Conservation (phyloP, 2,888 invertebrate genomes). For the Xestoiulus laeticollis region DNA sequence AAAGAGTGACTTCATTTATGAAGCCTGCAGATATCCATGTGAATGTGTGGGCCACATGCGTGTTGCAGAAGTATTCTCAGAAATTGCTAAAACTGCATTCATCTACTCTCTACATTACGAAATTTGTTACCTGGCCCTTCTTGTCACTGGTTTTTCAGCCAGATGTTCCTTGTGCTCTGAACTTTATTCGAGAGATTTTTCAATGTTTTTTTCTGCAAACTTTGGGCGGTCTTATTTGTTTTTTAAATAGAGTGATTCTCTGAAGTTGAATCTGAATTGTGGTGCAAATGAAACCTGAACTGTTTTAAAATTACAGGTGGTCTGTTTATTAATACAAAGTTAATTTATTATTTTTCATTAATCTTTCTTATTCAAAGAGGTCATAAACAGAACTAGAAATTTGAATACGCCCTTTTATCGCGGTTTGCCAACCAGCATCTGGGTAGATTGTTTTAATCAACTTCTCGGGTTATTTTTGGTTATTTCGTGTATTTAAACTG, state of each 20-base stretch:
- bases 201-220: not conserved
- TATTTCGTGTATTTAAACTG: not conserved
- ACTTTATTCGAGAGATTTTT: no score
- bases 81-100: not conserved
- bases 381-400: not conserved
- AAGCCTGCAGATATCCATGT: not conserved
- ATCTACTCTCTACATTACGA: not conserved
- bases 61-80: slow-evolving; percentile 5
- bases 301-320: slow-evolving; percentile 8
- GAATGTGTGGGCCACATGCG: not conserved
- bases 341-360: slow-evolving; percentile 42
- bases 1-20: slow-evolving; percentile 7
- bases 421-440: not conserved
- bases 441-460: not conserved
- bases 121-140: not conserved
- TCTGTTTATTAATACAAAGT: not conserved
- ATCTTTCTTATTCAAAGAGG: not conserved
- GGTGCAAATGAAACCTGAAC: not conserved
- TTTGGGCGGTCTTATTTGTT: slow-evolving; percentile 23
- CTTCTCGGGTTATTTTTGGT: not conserved
- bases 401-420: not conserved
- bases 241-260: not conserved
- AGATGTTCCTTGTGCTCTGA: no score
- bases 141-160: not conserved
- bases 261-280: not conserved